Evolutionary conservation across 2,797 vertebrate species (phyloP).

Genomic region (Cercopithecus hamlyni): DNA sequence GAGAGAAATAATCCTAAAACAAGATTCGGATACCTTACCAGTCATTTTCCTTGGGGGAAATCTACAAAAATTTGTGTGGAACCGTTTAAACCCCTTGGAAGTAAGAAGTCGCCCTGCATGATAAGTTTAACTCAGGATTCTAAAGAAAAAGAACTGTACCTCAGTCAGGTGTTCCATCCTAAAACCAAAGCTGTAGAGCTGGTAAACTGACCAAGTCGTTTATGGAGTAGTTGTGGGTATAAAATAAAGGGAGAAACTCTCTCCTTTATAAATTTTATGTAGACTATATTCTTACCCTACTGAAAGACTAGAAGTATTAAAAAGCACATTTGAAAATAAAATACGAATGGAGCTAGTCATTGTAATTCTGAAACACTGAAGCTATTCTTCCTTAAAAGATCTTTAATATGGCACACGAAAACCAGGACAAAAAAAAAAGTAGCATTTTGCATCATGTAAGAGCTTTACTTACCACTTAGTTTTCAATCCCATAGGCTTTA

Average conservation of each 20-base stretch:
- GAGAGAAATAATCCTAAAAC: neutral
- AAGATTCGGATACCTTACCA: neutral
- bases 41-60: neutral
- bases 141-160: neutral
- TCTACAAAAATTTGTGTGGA: neutral
- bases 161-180: neutral
- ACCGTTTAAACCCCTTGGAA: neutral
- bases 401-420: neutral
- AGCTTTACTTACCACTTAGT: conserved; percentile 44
- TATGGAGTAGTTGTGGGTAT: neutral
- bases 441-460: neutral
- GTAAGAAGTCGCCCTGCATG: neutral
- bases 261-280: neutral
- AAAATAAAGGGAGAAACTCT: neutral
- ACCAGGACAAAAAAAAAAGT: neutral
- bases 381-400: neutral
- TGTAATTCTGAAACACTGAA: neutral
- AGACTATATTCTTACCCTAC: neutral
- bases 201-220: neutral
- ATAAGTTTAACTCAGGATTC: neutral
- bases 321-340: neutral
- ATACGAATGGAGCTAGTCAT: neutral
- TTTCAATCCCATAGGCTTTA: neutral
- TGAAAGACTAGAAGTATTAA: neutral
- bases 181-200: neutral